phyloP scores from a whole-genome alignment of 2,797 vertebrate genomes.

The Serranus cabrilla region DNA sequence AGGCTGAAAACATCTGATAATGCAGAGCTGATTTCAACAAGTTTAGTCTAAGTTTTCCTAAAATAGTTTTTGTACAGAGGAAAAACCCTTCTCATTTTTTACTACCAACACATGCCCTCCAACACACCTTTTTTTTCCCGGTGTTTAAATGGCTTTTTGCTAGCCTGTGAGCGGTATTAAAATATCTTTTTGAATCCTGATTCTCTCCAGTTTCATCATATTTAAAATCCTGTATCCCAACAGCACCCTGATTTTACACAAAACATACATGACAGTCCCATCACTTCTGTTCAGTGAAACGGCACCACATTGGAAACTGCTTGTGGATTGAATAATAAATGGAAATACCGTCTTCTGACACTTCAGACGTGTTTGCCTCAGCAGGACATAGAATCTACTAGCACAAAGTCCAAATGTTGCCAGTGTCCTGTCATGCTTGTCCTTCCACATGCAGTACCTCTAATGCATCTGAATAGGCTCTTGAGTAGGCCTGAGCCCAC shows the following conservation, averaged over 20 bases:
- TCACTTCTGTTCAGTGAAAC: conserved; percentile 9
- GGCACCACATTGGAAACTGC: conserved; percentile 19
- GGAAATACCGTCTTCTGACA: conserved; percentile 24
- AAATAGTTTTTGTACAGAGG: conserved; percentile 5
- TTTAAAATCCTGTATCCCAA: neutral
- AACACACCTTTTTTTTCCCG: too few relatives aligned
- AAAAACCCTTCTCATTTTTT: neutral
- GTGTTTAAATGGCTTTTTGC: too few relatives aligned
- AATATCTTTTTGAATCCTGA: neutral
- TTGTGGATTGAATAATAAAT: conserved; percentile 32
- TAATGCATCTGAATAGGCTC: conserved; percentile 78
- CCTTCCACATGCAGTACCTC: conserved; percentile 71
- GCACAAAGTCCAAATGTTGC: conserved; percentile 58
- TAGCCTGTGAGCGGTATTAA: too few relatives aligned
- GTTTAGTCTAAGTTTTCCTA: neutral
- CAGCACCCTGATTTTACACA: neutral
- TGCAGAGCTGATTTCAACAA: conserved; percentile 2
- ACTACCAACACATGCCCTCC: too few relatives aligned
- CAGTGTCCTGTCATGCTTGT: conserved; percentile 71
- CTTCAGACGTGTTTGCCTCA: conserved; percentile 10
- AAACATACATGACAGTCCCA: neutral
- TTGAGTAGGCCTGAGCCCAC: conserved; percentile 77
- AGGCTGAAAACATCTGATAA: conserved; percentile 8
- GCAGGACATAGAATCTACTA: conserved; percentile 40
- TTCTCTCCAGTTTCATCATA: neutral